phyloP scores from a whole-genome alignment of 1,140 invertebrate species.

The Megathymus violae region DNA sequence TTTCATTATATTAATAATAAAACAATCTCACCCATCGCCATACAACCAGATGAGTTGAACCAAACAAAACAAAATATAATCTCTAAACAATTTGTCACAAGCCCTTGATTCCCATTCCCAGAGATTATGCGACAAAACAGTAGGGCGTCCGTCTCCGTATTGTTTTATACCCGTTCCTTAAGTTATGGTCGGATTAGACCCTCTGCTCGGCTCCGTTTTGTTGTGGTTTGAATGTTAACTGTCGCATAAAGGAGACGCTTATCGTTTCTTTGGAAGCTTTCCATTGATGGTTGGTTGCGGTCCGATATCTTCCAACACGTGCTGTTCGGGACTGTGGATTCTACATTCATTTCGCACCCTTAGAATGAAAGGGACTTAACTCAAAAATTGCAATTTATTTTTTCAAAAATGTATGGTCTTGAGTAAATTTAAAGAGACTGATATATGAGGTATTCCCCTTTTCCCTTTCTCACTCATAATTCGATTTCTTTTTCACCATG shows the following conservation, averaged over 20 bases:
- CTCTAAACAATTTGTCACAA: conserved; percentile 26
- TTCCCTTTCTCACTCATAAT: too few relatives aligned
- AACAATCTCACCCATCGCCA: conserved; percentile 6
- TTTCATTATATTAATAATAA: too few relatives aligned
- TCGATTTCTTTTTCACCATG: not conserved
- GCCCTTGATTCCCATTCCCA: conserved; percentile 22
- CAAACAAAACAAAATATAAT: conserved; percentile 13
- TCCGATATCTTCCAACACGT: conserved; percentile 10
- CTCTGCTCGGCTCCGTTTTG: conserved; percentile 6
- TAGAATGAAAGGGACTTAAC: too few relatives aligned
- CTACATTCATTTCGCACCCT: too few relatives aligned
- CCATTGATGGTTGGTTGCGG: conserved; percentile 12
- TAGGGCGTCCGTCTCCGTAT: conserved; percentile 1
- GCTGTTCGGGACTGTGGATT: not conserved
- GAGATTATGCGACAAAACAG: conserved; percentile 11
- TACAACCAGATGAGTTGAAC: not conserved
- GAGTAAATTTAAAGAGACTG: too few relatives aligned
- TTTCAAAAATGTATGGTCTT: too few relatives aligned
- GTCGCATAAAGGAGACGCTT: conserved; percentile 10
- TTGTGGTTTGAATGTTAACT: conserved; percentile 13
- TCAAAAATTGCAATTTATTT: too few relatives aligned
- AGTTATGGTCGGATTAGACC: conserved; percentile 10
- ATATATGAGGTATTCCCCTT: too few relatives aligned
- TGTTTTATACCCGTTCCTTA: conserved; percentile 22
- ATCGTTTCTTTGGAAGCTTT: conserved; percentile 14